phyloP scores from a whole-genome alignment of 2,113 vertebrate genomes.

The Nesoenas mayeri region DNA sequence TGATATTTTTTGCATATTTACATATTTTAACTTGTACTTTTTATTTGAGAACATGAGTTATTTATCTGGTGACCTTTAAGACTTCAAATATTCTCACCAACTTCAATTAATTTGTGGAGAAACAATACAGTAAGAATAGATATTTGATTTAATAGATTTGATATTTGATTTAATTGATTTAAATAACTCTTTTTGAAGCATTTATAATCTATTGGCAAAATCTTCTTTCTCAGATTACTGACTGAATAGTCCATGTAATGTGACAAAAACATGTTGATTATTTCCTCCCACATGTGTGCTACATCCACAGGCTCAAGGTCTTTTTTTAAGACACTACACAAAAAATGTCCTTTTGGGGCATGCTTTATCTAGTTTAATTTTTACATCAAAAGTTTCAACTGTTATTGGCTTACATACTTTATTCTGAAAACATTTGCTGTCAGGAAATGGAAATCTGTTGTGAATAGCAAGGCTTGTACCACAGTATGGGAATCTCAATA shows the following conservation, averaged over 20 bases:
- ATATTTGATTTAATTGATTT: slow-evolving; percentile 51
- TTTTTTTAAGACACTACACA: slow-evolving; percentile 5
- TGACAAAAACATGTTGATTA: slow-evolving; percentile 31
- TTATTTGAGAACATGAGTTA: slow-evolving; percentile 24
- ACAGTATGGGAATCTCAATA: background rate
- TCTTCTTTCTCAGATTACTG: slow-evolving; percentile 44
- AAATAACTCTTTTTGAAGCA: slow-evolving; percentile 40
- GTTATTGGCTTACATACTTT: background rate
- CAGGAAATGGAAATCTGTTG: background rate
- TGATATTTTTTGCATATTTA: background rate
- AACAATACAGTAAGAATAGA: slow-evolving; percentile 43
- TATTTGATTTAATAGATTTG: slow-evolving; percentile 48
- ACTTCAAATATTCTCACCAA: slow-evolving; percentile 32
- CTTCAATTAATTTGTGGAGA: slow-evolving; percentile 59
- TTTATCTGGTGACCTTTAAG: slow-evolving; percentile 49
- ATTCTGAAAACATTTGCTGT: background rate
- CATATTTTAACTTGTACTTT: background rate
- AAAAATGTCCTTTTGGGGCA: background rate
- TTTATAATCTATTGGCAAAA: slow-evolving; percentile 55
- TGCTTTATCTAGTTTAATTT: background rate
- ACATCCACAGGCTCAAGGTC: background rate
- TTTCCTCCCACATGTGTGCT: slow-evolving; percentile 22
- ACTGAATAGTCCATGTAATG: slow-evolving; percentile 19
- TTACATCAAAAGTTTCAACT: background rate
- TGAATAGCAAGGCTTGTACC: background rate